Evolutionary conservation across 2,113 vertebrate genomes (phyloP).

Genomic region (Otocyon megalotis): DNA sequence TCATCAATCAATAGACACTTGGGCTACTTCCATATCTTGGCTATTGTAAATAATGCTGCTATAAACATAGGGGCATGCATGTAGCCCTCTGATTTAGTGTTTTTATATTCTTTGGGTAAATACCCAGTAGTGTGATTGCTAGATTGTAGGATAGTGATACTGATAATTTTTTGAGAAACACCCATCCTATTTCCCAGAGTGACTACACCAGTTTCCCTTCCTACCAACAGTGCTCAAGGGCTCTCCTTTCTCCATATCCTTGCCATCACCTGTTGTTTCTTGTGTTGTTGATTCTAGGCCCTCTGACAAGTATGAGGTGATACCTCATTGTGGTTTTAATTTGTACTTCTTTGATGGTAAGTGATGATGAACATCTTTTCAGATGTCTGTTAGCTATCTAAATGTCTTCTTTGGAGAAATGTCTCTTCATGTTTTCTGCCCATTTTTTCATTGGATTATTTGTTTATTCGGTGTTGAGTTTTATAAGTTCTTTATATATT

Average conservation of each 20-base stretch:
- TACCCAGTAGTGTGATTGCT: neutral
- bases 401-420: neutral
- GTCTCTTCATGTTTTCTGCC: neutral
- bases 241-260: neutral
- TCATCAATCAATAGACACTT: neutral
- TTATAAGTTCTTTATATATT: neutral
- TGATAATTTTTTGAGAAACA: neutral
- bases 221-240: neutral
- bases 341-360: neutral
- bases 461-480: neutral
- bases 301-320: neutral
- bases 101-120: neutral
- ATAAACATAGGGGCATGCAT: neutral
- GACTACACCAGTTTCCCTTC: neutral
- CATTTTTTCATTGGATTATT: neutral
- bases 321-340: neutral
- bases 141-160: neutral
- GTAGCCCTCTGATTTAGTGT: neutral
- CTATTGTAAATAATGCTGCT: neutral
- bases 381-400: neutral
- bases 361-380: neutral
- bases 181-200: neutral
- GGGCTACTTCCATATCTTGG: neutral
- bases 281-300: neutral
- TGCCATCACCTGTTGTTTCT: neutral